phyloP scores from a whole-genome alignment of 1,140 invertebrate genomes.

The Drosophila seguyi region DNA sequence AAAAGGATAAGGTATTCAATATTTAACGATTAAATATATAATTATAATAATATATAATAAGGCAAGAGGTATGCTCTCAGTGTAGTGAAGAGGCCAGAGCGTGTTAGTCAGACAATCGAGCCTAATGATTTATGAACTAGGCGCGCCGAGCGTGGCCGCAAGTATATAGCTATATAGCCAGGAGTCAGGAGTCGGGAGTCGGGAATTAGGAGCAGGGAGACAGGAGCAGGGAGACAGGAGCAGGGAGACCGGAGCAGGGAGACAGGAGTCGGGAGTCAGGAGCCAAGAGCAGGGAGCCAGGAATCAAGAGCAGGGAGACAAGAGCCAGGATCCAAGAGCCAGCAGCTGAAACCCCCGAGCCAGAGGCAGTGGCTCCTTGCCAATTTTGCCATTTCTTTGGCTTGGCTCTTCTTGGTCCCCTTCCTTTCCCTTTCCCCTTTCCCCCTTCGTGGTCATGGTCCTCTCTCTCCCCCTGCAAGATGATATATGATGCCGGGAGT shows the following conservation, averaged over 20 bases:
- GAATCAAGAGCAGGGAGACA: not conserved
- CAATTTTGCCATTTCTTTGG: constrained; percentile 42
- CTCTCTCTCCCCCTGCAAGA: constrained; percentile 37
- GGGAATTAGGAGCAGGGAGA: not conserved
- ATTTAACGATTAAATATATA: no score
- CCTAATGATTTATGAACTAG: constrained; percentile 81
- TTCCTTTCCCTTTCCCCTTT: no score
- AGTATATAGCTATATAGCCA: constrained; percentile 34
- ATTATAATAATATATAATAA: no score
- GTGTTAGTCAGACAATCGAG: constrained; percentile 80
- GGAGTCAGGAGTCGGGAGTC: not conserved
- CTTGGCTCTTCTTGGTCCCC: constrained; percentile 2
- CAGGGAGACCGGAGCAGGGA: not conserved
- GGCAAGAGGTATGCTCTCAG: no score
- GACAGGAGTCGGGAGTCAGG: not conserved
- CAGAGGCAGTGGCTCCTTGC: constrained; percentile 36
- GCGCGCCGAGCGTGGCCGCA: constrained; percentile 64
- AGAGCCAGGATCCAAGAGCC: not conserved
- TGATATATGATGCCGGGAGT: constrained; percentile 74
- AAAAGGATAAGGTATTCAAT: no score
- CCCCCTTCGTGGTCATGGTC: constrained; percentile 13
- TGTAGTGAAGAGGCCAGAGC: constrained; percentile 43
- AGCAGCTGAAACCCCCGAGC: not conserved
- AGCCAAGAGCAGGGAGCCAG: not conserved
- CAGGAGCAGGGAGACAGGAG: not conserved